Base-by-base conservation (phyloP, 2,888 invertebrate species). In the Melangyna quadrimaculata region DNA sequence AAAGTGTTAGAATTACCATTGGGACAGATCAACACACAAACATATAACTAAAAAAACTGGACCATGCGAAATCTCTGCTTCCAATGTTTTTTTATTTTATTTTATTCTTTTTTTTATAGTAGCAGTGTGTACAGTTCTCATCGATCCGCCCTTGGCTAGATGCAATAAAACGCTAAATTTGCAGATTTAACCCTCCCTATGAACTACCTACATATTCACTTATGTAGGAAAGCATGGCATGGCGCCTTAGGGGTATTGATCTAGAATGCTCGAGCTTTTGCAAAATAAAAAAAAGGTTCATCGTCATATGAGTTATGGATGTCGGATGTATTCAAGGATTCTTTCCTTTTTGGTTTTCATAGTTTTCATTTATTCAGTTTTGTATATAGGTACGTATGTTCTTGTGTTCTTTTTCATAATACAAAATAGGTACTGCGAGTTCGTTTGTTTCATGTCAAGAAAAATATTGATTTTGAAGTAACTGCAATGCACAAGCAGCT, bases 381-480 rank as follows among this genome's bases (percentile, higher is more conserved):
- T 67, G 10, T 48, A 35, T 48, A 14, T 48, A 19, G 22, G 32
- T 67, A 22, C 51, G 10, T 48, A 35, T 48, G 19, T 48, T 22
- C 32, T 61, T 61, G 59, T 59, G 59, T 59, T 59, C 59, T 32
- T 59, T 59, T 59, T 22, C 59, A 57, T 57, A 27, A 57, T 12
- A 10, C 17, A 22, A 35, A 57, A 51, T 51, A 1, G 12, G 1
- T 32, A 17, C 29, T 17, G 8, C n/a, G 59, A n/a, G 6, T 24
- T 67, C 51, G 67, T 67, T 45, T 81, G 59, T 59, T 59, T 67
- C 35, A 48, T 70, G 32, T 75, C 74, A 84, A 70, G 79, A 71
- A 75, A 79, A 84, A 79, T 84, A 79, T 84, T 84, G 65, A 79
- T 79, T 84, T 84, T 80, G 67, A 79, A 79, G 84, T 80, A 61